Evolutionary conservation across 2,113 vertebrate species (phyloP).

Genomic region (Trochalopteron elliotii): DNA sequence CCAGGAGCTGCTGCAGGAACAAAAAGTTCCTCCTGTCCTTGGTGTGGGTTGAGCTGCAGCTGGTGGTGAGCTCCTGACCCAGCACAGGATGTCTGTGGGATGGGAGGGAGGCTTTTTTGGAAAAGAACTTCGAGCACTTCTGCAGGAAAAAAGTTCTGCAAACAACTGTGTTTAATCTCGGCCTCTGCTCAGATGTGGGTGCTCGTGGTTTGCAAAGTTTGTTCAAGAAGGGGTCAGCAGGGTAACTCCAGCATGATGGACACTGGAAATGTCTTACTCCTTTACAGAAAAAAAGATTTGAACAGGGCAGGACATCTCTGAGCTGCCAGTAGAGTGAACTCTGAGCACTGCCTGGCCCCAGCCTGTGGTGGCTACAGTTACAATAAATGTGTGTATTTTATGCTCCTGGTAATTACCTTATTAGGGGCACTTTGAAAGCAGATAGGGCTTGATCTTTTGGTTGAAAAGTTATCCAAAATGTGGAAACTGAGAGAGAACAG

Average conservation of each 20-base stretch:
- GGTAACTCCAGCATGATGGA: neutral
- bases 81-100: constrained; percentile 59
- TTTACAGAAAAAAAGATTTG: neutral
- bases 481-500: neutral
- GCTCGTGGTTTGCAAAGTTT: constrained; percentile 43
- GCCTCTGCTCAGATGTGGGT: constrained; percentile 9
- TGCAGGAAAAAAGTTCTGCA: constrained; percentile 5
- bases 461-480: constrained; percentile 16
- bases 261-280: neutral
- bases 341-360: neutral
- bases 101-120: constrained; percentile 43
- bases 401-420: constrained; percentile 19
- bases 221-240: neutral
- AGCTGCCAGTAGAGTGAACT: neutral
- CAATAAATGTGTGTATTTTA: constrained; percentile 37
- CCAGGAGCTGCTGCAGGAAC: neutral
- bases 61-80: constrained; percentile 11
- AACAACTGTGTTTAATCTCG: constrained; percentile 21
- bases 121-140: neutral
- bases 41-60: neutral
- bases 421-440: constrained; percentile 50
- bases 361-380: constrained; percentile 28
- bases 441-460: constrained; percentile 31
- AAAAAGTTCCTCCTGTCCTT: constrained; percentile 23
- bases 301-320: neutral